These are phyloP conservation scores for Troides helena DNA, from an alignment of 2,888 invertebrate species.

Conservation along the genomic window DNA sequence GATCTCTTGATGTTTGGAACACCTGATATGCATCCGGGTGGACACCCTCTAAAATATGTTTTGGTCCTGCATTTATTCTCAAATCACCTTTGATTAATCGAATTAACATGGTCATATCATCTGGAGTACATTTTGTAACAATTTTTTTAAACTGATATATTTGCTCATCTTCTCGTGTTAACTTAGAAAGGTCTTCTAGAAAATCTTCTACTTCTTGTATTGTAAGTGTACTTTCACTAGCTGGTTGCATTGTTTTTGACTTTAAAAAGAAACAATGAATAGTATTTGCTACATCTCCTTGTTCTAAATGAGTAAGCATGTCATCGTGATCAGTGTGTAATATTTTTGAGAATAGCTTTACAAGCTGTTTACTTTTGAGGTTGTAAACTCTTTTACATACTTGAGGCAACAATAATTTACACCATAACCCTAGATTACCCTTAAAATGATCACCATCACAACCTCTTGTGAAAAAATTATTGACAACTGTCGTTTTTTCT, in stretches of 20 bases:
- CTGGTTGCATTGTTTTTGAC: slow-evolving; percentile 81
- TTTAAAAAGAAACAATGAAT: slow-evolving; percentile 87
- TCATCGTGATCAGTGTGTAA: slow-evolving; percentile 86
- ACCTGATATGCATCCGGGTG: slow-evolving; percentile 93
- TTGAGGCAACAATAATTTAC: slow-evolving; percentile 90
- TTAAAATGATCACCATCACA: slow-evolving; percentile 83
- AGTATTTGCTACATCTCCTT: slow-evolving; percentile 95
- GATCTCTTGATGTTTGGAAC: slow-evolving; percentile 91
- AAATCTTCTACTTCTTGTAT: slow-evolving; percentile 88
- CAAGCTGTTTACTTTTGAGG: slow-evolving; percentile 93
- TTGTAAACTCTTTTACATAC: slow-evolving; percentile 93
- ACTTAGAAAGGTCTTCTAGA: slow-evolving; percentile 85
- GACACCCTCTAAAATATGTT: slow-evolving; percentile 94
- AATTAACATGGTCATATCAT: slow-evolving; percentile 92
- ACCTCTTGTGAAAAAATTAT: slow-evolving; percentile 83
- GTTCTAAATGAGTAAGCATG: slow-evolving; percentile 92
- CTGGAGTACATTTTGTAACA: slow-evolving; percentile 86
- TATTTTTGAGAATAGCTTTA: slow-evolving; percentile 92
- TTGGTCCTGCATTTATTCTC: slow-evolving; percentile 94
- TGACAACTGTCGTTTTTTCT: slow-evolving; percentile 88
- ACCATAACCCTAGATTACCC: slow-evolving; percentile 89
- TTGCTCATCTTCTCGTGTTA: slow-evolving; percentile 95
- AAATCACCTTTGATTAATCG: slow-evolving; percentile 95
- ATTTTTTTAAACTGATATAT: slow-evolving; percentile 86
- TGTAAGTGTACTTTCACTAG: slow-evolving; percentile 84